phyloP scores from a whole-genome alignment of 2,113 vertebrate species.

The Paramormyrops kingsleyae region DNA sequence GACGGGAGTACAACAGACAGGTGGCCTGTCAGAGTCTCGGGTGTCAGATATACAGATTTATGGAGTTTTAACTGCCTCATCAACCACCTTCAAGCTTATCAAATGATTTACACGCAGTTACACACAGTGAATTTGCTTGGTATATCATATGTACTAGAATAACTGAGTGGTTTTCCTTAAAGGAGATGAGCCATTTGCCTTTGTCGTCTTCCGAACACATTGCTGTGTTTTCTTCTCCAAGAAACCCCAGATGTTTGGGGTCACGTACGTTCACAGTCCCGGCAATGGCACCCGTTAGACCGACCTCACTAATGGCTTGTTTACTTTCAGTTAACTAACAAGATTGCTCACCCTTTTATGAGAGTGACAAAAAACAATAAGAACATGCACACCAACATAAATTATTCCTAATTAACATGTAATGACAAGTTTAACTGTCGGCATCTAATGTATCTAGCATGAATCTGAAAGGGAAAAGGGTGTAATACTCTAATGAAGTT shows the following conservation, averaged over 20 bases:
- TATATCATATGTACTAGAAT: background rate
- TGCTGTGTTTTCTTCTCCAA: background rate
- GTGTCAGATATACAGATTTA: background rate
- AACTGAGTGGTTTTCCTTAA: background rate
- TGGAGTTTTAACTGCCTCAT: background rate
- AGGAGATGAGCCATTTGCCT: background rate
- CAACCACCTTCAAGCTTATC: background rate
- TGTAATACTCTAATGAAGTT: background rate
- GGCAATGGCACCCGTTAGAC: background rate
- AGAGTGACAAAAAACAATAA: background rate
- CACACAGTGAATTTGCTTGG: background rate
- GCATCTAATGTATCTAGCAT: background rate
- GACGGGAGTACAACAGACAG: background rate
- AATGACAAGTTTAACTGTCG: background rate
- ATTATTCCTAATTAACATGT: background rate
- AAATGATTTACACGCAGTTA: background rate
- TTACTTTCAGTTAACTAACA: background rate
- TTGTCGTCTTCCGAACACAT: background rate
- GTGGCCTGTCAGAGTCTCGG: background rate
- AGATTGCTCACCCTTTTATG: background rate
- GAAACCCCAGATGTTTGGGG: background rate
- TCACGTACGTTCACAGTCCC: background rate
- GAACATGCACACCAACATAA: background rate
- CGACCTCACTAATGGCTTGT: background rate
- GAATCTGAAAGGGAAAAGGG: background rate